phyloP scores from a whole-genome alignment of 2,888 invertebrate species.

The Caenorhabditis plicata region DNA sequence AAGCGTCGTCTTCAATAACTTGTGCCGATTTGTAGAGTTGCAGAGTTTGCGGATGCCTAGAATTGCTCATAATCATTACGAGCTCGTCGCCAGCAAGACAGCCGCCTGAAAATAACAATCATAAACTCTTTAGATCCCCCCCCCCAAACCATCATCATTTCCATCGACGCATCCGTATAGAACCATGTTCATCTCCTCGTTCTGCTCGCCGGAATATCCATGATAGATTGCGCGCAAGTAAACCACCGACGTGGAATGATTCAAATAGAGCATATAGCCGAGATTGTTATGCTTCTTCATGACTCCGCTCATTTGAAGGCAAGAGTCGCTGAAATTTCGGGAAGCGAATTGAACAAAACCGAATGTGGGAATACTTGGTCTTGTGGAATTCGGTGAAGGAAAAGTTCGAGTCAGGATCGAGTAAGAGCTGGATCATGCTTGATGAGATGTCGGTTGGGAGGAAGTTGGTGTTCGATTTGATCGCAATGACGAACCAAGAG shows the following conservation, averaged over 20 bases:
- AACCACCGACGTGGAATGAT: slow-evolving; percentile 14
- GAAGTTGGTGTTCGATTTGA: slow-evolving; percentile 31
- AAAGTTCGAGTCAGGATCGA: slow-evolving; percentile 15
- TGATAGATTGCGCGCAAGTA: slow-evolving; percentile 47
- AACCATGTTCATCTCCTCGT: slow-evolving; percentile 54
- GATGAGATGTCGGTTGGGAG: slow-evolving; percentile 39
- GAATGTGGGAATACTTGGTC: slow-evolving; percentile 19
- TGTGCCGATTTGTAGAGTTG: slow-evolving; percentile 52
- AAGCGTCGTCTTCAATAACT: slow-evolving; percentile 49
- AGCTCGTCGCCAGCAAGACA: slow-evolving; percentile 42
- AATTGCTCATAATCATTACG: slow-evolving; percentile 47
- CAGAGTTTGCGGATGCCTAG: slow-evolving; percentile 50
- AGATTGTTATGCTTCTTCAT: slow-evolving; percentile 28
- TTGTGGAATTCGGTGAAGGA: slow-evolving; percentile 44
- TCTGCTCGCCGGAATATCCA: slow-evolving; percentile 48
- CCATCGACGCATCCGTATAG: slow-evolving; percentile 38
- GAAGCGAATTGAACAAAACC: background rate
- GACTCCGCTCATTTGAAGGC: slow-evolving; percentile 16
- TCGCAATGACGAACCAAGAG: slow-evolving; percentile 50
- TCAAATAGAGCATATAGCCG: slow-evolving; percentile 39
- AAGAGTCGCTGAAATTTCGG: background rate
- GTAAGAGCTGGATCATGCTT: slow-evolving; percentile 33
- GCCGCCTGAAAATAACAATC: slow-evolving; percentile 10
- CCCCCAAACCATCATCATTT: slow-evolving; percentile 25
- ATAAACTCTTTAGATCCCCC: background rate